Conservation (phyloP, 2,113 vertebrate species). For the Alaudala cheleensis region DNA sequence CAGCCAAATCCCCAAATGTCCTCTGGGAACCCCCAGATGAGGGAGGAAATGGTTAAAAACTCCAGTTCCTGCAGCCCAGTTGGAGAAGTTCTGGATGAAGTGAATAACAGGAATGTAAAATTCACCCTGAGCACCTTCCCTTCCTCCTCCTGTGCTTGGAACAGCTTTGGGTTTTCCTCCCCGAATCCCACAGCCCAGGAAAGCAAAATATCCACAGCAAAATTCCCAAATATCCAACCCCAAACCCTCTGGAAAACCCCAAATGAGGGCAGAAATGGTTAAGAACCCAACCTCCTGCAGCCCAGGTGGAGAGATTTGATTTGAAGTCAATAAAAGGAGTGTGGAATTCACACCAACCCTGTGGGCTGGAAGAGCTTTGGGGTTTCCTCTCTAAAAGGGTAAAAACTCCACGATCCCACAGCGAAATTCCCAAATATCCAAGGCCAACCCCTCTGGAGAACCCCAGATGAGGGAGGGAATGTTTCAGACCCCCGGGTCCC, state of each 20-base stretch:
- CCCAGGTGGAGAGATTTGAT: rapidly evolving
- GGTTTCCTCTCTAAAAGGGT: background rate
- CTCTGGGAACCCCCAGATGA: too few relatives aligned
- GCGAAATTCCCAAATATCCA: background rate
- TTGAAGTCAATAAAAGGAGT: too few relatives aligned
- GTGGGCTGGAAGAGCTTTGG: too few relatives aligned
- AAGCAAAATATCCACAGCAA: background rate
- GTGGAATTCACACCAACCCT: background rate
- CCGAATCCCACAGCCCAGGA: too few relatives aligned
- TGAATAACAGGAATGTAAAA: background rate
- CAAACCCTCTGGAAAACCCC: background rate
- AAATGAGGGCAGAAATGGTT: background rate
- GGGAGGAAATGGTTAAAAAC: background rate
- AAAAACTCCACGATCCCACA: background rate
- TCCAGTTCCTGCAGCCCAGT: rapidly evolving
- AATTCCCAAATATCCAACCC: background rate
- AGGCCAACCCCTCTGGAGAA: background rate
- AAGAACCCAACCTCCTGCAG: background rate
- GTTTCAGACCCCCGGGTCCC: too few relatives aligned
- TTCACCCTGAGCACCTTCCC: background rate
- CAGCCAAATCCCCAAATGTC: too few relatives aligned
- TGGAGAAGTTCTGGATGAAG: background rate
- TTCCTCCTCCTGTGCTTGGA: background rate
- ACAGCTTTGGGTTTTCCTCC: background rate
- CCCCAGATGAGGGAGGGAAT: too few relatives aligned